Percentiles rank a stretch among this genome's conserved stretches.
Evolutionary conservation across 2,888 invertebrate species (phyloP).

Genomic region (Melanchra persicariae): DNA sequence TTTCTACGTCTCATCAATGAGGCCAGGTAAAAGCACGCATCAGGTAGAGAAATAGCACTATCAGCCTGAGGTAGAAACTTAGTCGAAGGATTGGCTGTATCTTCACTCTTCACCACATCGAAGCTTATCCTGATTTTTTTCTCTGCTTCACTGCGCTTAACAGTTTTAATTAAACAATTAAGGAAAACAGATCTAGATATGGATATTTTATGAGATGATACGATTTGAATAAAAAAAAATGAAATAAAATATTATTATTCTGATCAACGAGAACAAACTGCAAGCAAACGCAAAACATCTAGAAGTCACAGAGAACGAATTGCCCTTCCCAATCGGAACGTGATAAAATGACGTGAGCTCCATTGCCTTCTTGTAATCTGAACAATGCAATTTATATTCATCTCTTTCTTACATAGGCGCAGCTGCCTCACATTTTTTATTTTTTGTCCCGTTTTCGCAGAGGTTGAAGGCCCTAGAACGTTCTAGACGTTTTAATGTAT

Average conservation of each 20-base stretch:
- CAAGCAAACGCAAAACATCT: neutral
- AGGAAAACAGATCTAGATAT: neutral
- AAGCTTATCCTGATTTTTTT: neutral
- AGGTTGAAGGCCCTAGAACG: constrained; percentile 91
- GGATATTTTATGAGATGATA: neutral
- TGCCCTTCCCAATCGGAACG: constrained; percentile 59
- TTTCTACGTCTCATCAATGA: neutral
- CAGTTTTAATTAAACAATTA: neutral
- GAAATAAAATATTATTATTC: neutral
- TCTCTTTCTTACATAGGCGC: constrained; percentile 79
- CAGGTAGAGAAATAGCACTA: neutral
- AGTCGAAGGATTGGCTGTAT: neutral
- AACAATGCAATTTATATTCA: constrained; percentile 82
- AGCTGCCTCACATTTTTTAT: constrained; percentile 31
- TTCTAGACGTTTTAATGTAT: constrained; percentile 93
- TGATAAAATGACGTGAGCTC: constrained; percentile 73
- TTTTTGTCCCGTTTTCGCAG: constrained; percentile 78
- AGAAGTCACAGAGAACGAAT: constrained; percentile 64
- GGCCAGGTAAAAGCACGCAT: too few relatives aligned
- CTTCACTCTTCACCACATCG: neutral
- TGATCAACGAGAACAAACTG: constrained; percentile 37
- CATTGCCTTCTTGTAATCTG: constrained; percentile 70
- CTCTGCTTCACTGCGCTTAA: neutral
- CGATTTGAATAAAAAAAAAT: too few relatives aligned
- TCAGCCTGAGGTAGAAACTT: neutral